Conservation (phyloP, 1,140 invertebrate species). For the Bombus superbus region DNA sequence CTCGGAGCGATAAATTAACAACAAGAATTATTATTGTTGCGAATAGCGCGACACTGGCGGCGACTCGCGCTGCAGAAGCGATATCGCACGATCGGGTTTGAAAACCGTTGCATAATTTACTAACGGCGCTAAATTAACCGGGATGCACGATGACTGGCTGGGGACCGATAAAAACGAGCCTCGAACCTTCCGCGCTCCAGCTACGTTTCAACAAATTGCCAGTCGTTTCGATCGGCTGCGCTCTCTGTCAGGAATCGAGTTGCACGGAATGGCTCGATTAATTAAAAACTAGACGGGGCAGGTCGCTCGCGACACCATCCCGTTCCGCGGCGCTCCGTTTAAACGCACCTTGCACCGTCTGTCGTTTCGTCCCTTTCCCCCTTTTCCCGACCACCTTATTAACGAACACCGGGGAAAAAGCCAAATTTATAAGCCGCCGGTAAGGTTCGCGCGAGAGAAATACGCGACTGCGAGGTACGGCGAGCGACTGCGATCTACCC, state of each 20-base stretch:
- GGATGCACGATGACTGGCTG: conserved; percentile 59
- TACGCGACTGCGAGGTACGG: not conserved
- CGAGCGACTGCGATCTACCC: not conserved
- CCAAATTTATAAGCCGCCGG: conserved; percentile 39
- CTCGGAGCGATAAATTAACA: conserved; percentile 59
- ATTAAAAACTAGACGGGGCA: conserved; percentile 19
- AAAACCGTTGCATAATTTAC: conserved; percentile 64
- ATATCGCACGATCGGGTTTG: conserved; percentile 53
- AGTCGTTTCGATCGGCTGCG: conserved; percentile 16
- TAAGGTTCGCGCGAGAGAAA: not conserved
- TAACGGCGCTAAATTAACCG: conserved; percentile 65
- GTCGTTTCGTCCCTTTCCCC: not conserved
- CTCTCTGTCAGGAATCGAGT: conserved; percentile 4
- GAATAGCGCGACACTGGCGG: conserved; percentile 30
- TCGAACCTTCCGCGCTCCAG: conserved; percentile 3
- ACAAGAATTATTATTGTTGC: conserved; percentile 65
- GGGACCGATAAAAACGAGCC: conserved; percentile 62
- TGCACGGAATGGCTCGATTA: conserved; percentile 11
- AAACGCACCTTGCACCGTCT: not conserved
- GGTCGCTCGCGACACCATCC: not conserved
- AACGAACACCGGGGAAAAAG: conserved; percentile 4
- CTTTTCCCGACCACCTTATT: not conserved
- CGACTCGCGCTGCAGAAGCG: conserved; percentile 34
- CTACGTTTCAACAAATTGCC: conserved; percentile 18
- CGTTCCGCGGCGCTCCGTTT: not conserved